Conservation (phyloP, 2,113 vertebrate genomes). For the Amphiprion percula region DNA sequence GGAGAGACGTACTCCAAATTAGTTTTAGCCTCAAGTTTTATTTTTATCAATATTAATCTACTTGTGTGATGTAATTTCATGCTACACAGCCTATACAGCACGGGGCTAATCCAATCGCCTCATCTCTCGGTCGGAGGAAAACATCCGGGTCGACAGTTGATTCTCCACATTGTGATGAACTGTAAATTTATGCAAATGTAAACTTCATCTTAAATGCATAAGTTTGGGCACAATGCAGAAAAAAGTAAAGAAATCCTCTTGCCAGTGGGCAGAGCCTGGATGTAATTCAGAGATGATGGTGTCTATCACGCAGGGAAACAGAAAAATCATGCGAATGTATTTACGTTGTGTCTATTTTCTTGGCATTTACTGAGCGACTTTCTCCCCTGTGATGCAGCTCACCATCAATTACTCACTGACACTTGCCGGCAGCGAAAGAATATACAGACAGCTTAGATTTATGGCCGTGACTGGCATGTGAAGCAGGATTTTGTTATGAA, state of each 20-base stretch:
- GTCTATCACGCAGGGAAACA: slow-evolving; percentile 52
- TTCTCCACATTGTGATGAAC: slow-evolving; percentile 45
- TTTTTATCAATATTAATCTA: slow-evolving; percentile 68
- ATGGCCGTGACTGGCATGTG: slow-evolving; percentile 55
- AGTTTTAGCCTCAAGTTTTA: slow-evolving; percentile 37
- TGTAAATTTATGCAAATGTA: slow-evolving; percentile 63
- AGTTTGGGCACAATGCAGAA: slow-evolving; percentile 47
- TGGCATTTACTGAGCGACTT: slow-evolving; percentile 60
- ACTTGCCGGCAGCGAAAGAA: slow-evolving; percentile 58
- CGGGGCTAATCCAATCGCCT: slow-evolving; percentile 46
- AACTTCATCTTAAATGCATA: slow-evolving; percentile 55
- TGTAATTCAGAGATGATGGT: slow-evolving; percentile 28
- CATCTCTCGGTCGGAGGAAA: slow-evolving; percentile 39
- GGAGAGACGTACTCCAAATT: slow-evolving; percentile 35
- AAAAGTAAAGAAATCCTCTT: slow-evolving; percentile 10
- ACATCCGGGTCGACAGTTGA: slow-evolving; percentile 43
- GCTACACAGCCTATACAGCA: slow-evolving; percentile 34
- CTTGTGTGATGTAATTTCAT: slow-evolving; percentile 65
- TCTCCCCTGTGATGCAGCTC: slow-evolving; percentile 47
- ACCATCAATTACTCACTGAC: slow-evolving; percentile 70
- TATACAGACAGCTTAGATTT: slow-evolving; percentile 49
- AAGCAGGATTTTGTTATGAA: slow-evolving; percentile 55
- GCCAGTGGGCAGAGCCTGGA: slow-evolving; percentile 26
- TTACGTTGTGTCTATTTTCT: slow-evolving; percentile 55
- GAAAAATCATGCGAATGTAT: slow-evolving; percentile 50